These are phyloP conservation scores for Peromyscus maniculatus DNA, from an alignment of 2,113 vertebrate species.

Conservation along the genomic window DNA sequence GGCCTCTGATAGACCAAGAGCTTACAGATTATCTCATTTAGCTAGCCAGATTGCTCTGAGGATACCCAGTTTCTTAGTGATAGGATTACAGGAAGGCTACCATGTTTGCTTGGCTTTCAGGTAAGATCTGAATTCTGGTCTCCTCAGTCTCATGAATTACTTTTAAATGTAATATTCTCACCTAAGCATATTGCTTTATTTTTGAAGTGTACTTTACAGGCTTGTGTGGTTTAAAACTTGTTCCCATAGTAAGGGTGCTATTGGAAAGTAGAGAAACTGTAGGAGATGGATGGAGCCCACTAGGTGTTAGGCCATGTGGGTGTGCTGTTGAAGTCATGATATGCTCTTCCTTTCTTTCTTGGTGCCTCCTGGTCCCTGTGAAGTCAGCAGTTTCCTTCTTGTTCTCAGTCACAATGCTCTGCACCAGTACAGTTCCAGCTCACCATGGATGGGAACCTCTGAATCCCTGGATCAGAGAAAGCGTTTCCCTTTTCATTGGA, in stretches of 20 bases:
- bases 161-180: not conserved
- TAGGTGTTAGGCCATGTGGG: not conserved
- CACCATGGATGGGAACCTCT: not conserved
- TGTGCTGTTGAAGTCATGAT: not conserved
- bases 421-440: too few relatives aligned
- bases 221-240: not conserved
- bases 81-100: not conserved
- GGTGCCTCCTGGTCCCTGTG: not conserved
- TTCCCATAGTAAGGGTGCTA: not conserved
- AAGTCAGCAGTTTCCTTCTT: not conserved
- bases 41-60: not conserved
- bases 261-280: not conserved
- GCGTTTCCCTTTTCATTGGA: not conserved
- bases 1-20: not conserved
- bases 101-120: not conserved
- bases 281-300: not conserved
- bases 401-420: not conserved
- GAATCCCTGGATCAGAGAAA: not conserved
- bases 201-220: not conserved
- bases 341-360: not conserved
- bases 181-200: not conserved
- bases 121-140: not conserved
- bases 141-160: not conserved
- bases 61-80: not conserved
- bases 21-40: too few relatives aligned